These are phyloP conservation scores for Sciurus niger DNA, from an alignment of 2,113 vertebrate species.

Conservation along the genomic window DNA sequence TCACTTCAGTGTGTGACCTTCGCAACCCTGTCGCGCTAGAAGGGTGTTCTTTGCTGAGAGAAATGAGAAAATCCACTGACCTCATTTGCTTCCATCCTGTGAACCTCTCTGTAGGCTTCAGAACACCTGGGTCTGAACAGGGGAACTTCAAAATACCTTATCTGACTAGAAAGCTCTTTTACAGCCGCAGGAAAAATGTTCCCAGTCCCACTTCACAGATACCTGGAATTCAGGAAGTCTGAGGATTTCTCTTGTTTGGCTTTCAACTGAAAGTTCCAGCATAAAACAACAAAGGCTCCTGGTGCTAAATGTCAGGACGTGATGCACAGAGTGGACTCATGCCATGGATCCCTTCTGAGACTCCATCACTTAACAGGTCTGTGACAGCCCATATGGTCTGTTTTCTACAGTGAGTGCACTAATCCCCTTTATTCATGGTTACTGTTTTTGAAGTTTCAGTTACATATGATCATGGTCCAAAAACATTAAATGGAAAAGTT, in stretches of 20 bases:
- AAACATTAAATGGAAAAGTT: neutral
- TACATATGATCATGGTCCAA: neutral
- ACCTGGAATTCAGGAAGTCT: neutral
- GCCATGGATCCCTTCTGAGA: neutral
- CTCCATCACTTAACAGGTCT: conserved; percentile 7
- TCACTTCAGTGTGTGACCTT: neutral
- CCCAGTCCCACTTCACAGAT: conserved; percentile 34
- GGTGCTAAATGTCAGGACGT: conserved; percentile 5
- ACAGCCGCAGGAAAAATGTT: neutral
- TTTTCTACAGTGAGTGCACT: neutral
- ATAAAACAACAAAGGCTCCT: conserved; percentile 9
- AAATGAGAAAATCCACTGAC: neutral
- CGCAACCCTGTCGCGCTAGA: neutral
- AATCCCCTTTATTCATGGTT: neutral
- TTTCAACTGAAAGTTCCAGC: conserved; percentile 45
- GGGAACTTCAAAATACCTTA: neutral
- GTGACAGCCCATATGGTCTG: neutral
- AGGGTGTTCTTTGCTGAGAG: neutral
- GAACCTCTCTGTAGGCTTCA: conserved; percentile 57
- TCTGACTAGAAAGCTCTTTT: conserved; percentile 8
- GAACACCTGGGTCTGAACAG: conserved; percentile 16
- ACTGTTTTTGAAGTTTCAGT: neutral
- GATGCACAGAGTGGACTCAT: rapidly evolving
- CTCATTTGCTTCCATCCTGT: neutral
- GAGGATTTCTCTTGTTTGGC: neutral